Conservation (phyloP, 2,113 vertebrate genomes). For the Heliornis fulica region DNA sequence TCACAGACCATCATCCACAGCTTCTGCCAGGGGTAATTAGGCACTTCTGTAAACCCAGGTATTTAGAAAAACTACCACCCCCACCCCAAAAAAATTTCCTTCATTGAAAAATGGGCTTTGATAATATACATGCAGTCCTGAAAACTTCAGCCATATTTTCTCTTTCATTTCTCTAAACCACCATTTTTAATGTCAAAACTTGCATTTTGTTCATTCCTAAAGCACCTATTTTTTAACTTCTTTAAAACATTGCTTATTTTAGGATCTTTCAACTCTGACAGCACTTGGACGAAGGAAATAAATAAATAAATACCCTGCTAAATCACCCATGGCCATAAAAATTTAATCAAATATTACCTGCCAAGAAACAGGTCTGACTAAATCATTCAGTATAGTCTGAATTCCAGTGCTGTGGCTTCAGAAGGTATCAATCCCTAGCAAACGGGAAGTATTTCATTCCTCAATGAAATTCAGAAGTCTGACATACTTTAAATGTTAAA, state of each 20-base stretch:
- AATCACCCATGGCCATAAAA: background rate
- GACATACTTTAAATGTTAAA: background rate
- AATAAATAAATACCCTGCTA: background rate
- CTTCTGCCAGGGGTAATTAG: background rate
- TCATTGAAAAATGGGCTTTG: background rate
- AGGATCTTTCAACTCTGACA: background rate
- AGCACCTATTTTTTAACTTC: background rate
- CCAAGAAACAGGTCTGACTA: background rate
- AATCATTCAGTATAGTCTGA: background rate
- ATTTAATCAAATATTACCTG: conserved; percentile 7
- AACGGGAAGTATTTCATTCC: background rate
- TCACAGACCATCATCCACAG: background rate
- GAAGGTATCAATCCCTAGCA: background rate
- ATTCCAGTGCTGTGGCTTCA: background rate
- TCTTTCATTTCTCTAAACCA: background rate
- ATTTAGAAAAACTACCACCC: background rate
- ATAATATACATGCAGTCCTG: background rate
- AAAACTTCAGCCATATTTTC: background rate
- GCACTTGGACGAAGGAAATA: background rate
- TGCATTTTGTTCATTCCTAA: background rate
- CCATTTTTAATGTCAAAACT: background rate
- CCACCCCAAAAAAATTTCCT: background rate
- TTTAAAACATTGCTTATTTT: background rate
- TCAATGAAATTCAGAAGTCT: background rate
- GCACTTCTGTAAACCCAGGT: background rate